Evolutionary conservation across 2,888 invertebrate genomes (phyloP).

Genomic region (Megamerina dolium): DNA sequence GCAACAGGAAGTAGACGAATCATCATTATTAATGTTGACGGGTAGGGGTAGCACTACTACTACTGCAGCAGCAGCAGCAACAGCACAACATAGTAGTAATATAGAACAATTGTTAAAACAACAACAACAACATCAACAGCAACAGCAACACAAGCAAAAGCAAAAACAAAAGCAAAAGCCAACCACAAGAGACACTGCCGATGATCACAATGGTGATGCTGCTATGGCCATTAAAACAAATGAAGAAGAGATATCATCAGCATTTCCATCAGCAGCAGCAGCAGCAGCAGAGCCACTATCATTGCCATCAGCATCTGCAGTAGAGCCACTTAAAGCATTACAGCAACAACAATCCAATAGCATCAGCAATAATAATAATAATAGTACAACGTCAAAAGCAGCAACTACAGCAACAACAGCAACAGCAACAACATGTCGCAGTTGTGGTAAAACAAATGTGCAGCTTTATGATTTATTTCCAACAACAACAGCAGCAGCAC

Average conservation of each 20-base stretch:
- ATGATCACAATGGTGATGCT: too few relatives aligned
- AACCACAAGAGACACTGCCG: constrained; percentile 1
- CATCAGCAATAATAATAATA: not conserved
- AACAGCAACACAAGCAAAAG: constrained; percentile 3
- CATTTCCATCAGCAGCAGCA: not conserved
- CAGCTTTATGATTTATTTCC: constrained; percentile 23
- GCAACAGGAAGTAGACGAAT: too few relatives aligned
- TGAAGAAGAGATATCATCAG: too few relatives aligned
- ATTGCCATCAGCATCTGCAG: not conserved
- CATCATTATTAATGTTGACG: too few relatives aligned
- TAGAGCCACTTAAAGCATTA: constrained; percentile 1
- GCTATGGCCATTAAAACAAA: too few relatives aligned
- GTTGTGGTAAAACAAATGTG: constrained; percentile 26
- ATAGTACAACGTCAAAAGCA: constrained; percentile 1
- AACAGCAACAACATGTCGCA: constrained; percentile 20
- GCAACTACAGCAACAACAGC: not conserved
- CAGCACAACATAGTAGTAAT: not conserved
- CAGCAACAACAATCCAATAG: too few relatives aligned
- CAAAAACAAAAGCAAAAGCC: constrained; percentile 2
- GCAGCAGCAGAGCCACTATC: constrained; percentile 2
- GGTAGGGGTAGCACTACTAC: constrained; percentile 3
- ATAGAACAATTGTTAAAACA: constrained; percentile 5
- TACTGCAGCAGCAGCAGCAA: constrained; percentile 3
- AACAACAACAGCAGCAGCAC: not conserved
- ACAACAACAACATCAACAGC: not conserved